Base-by-base conservation (phyloP, 2,797 vertebrate genomes). In the Enteromius fasciolatus region DNA sequence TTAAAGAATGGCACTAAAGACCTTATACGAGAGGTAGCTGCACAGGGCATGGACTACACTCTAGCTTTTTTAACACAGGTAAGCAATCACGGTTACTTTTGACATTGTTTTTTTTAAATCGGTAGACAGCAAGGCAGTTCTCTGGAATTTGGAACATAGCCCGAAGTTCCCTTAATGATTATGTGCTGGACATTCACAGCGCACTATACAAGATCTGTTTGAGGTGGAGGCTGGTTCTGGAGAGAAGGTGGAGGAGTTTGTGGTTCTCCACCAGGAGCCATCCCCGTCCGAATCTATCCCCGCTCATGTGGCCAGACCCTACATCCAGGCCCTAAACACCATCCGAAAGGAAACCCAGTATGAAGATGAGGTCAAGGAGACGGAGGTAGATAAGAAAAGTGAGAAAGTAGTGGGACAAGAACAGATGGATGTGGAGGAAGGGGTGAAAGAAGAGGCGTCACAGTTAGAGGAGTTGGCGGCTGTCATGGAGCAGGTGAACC, bases 171-270 rank as follows among this genome's bases (percentile, higher is more conserved):
- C 25, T n/a, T 52, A 36, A 14, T 54, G 33, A 15, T 36, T 85
- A 18, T 57, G 4, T 72, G 12, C n/a, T 39, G n/a, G 48, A 7
- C n/a, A 1, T 78, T 17, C 50, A 50, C 81, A 99, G 98, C 96
- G 97, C 87, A 99, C 98, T 0, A 99, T 99, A 91, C 97, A 98
- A 91, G 98, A 99, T 90, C 95, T 99, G 78, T 99, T 99, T 92
- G 98, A 99, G 90, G 97, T 98, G 76, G 98, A 99, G 85, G 93
- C 97, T 0, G 97, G 96, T 50, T 98, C 97, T 7, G 95, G 97
- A 6, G 97, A 98, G 85, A 99, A 98, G 90, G 97, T 99, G 7
- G 98, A 99, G 90, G 98, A 99, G 90, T 99, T 98, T 85, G 98
- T 99, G 1, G 96, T 99, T 57, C 97, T 99, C 69, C 96, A 98